These are phyloP conservation scores for Synergus laeviventris DNA, from an alignment of 2,888 invertebrate species.

Conservation along the genomic window DNA sequence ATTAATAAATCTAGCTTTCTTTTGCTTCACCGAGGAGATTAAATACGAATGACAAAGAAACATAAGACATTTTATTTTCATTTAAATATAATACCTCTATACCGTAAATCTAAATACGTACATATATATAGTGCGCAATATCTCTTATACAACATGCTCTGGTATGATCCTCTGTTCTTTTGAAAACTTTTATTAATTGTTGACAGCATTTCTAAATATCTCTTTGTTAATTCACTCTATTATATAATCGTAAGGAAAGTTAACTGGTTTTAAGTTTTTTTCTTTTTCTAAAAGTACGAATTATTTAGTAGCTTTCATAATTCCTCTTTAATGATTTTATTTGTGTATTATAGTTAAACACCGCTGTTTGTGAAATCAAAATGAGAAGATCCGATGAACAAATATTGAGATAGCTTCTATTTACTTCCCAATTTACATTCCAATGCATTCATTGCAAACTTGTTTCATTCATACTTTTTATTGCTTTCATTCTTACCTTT, in stretches of 20 bases:
- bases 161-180: not conserved
- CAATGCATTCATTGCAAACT: conserved; percentile 18
- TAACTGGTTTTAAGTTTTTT: not conserved
- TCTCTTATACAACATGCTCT: not conserved
- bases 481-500: conserved; percentile 2
- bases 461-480: not conserved
- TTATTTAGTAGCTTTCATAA: not conserved
- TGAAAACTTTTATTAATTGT: conserved; percentile 1
- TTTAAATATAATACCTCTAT: too few species aligned
- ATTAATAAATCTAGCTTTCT: conserved; percentile 6
- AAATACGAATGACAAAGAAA: not conserved
- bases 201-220: not conserved
- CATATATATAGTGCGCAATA: too few species aligned
- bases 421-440: conserved; percentile 16
- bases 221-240: not conserved
- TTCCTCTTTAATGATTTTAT: not conserved
- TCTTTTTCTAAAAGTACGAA: not conserved
- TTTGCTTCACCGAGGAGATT: not conserved
- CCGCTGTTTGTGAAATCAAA: not conserved
- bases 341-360: not conserved
- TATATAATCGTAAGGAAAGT: conserved; percentile 4
- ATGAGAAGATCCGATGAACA: conserved; percentile 17
- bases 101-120: too few species aligned
- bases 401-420: conserved; percentile 20
- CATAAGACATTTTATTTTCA: too few species aligned